Base-by-base conservation (phyloP, 2,888 invertebrate species). In the Agriotes lineatus region DNA sequence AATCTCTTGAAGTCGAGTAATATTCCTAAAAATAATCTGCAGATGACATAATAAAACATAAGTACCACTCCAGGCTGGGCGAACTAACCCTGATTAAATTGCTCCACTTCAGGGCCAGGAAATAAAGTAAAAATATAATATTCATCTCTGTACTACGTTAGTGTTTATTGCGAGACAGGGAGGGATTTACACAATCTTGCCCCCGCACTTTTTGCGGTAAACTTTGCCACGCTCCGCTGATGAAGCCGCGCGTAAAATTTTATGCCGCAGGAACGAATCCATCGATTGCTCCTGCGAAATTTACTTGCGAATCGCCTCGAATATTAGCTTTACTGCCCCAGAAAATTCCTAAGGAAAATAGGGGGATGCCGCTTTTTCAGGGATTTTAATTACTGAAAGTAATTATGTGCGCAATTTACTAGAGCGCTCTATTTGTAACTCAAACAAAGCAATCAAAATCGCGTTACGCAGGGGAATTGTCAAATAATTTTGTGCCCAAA, bases 51-150 rank as follows among this genome's bases (percentile, higher is more conserved):
- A 73, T 73, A 73, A 73, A 73, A 73, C 64, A 67, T 63, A 69
- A 70, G 73, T 58, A 73, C 71, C 71, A 64, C 70, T 67, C 62
- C 62, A 69, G 58, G 68, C 42, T 66, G 61, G 63, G 65, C 61
- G 65, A 65, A 69, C 65, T 71, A 66, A 70, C 69, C 68, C 70
- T 74, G 75, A 75, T 75, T 75, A 75, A 75, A 75, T 74, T 75
- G 75, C 73, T 70, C 61, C 67, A 71, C 72, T 73, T 69, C 69
- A 62, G 33, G 62, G 60, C 62, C 42, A 48, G 61, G 61, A 62
- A 67, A 67, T 67, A 67, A 67, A 61, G 62, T 67, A 75, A 75
- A 74, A 75, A 74, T 75, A 74, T 74, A 75, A 75, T 75, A 73
- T 75, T 74, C 74, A 72, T 74, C 75, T 72, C 61, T 62, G 62